Base-by-base conservation (phyloP, 2,797 vertebrate species). In the Mionectes olivaceus region DNA sequence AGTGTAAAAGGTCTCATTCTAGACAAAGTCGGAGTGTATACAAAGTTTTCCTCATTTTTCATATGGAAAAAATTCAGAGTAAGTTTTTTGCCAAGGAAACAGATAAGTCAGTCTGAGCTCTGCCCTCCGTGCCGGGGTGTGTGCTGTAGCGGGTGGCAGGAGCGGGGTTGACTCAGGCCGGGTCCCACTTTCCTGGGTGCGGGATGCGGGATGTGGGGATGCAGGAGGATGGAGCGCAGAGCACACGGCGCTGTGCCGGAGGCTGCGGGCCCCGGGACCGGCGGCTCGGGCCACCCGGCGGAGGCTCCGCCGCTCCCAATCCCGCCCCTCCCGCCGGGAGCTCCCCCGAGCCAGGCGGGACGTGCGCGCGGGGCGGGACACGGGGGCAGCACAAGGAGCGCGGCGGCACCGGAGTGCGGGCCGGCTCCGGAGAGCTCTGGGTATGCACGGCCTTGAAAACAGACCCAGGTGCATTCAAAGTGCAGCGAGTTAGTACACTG, bases 261-360 rank as follows among this genome's bases (percentile, higher is more conserved):
- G 43, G 61, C 37, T 46, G 9, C 49, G 21, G 19, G 46, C 17
- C 23, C 50, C 39, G 13, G 23, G 15, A 7, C 55, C 19, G 89
- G 27, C 71, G 47, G 79, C 82, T 91, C 65, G 21, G 78, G 94
- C 93, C 95, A 59, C 85, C 96, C 93, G 23, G 85, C 78, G 94
- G 94, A 46, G 13, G 37, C 24, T 61, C 55, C 8, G 60, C 65
- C 17, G 47, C 47, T 71, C 25, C 55, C 16, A 9, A 17, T 11
- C 7, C 61, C 5, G 39, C 28, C 28, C 28, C 1, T 8, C 39
- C 39, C 28, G 30, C 14, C 59, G 27, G 37, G 37, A 61, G 37
- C n/a, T n/a, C n/a, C n/a, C n/a, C n/a, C n/a, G n/a, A 16, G 41
- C 50, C 3, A 5, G 47, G 55, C 17, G 9, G 30, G 35, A 43